Evolutionary conservation across 2,113 vertebrate species (phyloP).

Genomic region (Elaphurus davidianus): DNA sequence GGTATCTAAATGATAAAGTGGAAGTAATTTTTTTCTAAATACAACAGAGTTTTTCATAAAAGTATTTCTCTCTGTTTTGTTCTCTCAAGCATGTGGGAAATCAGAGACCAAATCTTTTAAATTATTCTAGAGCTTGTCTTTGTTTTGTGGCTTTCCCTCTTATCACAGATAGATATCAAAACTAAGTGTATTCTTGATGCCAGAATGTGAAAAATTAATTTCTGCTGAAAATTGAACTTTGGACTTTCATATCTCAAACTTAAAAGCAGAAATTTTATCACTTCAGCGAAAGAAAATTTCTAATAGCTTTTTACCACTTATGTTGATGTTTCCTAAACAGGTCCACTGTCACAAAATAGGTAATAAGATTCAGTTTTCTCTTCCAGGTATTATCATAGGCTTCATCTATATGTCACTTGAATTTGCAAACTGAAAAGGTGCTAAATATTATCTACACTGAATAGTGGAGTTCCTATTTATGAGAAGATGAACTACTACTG

Average conservation of each 20-base stretch:
- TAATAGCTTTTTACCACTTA: constrained; percentile 34
- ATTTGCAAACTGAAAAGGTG: constrained; percentile 2
- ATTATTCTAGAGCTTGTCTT: constrained; percentile 44
- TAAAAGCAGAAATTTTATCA: constrained; percentile 44
- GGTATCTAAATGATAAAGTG: not conserved
- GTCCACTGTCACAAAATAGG: not conserved
- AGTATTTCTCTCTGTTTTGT: not conserved
- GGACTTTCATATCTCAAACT: constrained; percentile 49
- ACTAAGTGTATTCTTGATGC: not conserved
- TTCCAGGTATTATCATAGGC: not conserved
- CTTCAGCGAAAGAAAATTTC: constrained; percentile 19
- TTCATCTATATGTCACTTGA: not conserved
- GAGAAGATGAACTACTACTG: constrained; percentile 55
- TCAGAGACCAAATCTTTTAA: constrained; percentile 10
- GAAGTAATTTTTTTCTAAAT: constrained; percentile 37
- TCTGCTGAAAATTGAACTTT: constrained; percentile 53
- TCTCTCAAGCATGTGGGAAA: not conserved
- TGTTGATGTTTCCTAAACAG: not conserved
- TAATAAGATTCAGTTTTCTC: not conserved
- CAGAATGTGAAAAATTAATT: constrained; percentile 57
- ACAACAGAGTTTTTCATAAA: not conserved
- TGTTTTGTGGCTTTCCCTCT: constrained; percentile 17
- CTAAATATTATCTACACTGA: constrained; percentile 22
- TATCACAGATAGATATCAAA: constrained; percentile 43
- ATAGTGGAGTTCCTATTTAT: constrained; percentile 15